phyloP scores from a whole-genome alignment of 1,140 invertebrate genomes.

The Euura saliciscinereae region DNA sequence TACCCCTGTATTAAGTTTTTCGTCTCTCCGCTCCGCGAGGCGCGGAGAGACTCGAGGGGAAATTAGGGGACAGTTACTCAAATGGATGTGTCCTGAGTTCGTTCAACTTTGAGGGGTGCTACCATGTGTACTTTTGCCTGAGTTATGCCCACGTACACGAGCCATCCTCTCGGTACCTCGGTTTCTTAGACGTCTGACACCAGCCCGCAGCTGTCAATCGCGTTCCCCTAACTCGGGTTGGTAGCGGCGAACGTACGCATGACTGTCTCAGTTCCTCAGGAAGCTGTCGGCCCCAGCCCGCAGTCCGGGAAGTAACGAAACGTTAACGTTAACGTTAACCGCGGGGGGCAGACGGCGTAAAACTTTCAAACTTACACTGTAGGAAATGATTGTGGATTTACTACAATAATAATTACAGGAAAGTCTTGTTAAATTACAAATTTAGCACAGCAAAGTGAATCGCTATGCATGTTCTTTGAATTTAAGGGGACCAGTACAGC shows the following conservation, averaged over 20 bases:
- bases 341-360: not conserved
- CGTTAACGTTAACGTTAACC: not conserved
- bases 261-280: not conserved
- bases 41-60: too few relatives aligned
- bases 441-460: too few relatives aligned
- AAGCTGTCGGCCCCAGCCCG: not conserved
- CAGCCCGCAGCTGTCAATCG: slow-evolving; percentile 3
- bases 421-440: too few relatives aligned
- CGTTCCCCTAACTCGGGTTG: too few relatives aligned
- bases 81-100: not conserved
- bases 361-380: too few relatives aligned
- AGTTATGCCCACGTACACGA: not conserved
- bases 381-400: too few relatives aligned
- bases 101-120: not conserved
- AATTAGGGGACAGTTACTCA: not conserved
- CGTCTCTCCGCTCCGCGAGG: too few relatives aligned
- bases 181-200: not conserved
- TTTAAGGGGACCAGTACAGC: too few relatives aligned
- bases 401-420: too few relatives aligned
- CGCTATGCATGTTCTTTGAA: too few relatives aligned
- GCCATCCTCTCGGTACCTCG: not conserved
- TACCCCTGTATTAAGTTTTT: too few relatives aligned
- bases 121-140: not conserved
- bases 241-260: too few relatives aligned
- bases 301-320: not conserved